Percentiles rank a stretch among this genome's conserved stretches.
Conservation (phyloP, 2,797 vertebrate genomes). For the Paramormyrops hopkinsi region DNA sequence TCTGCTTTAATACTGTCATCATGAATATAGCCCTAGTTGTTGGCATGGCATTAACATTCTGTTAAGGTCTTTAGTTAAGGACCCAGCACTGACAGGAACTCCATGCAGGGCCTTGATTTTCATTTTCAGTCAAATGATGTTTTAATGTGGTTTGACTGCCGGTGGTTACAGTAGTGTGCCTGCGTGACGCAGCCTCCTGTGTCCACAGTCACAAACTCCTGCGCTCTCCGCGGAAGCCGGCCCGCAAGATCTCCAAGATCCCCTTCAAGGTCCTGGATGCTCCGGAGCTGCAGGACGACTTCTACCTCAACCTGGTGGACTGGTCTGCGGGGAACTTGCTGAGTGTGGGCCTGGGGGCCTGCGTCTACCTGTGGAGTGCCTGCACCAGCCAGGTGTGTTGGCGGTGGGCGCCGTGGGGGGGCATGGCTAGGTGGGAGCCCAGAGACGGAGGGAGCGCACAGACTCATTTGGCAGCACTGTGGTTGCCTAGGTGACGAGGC, state of each 20-base stretch:
- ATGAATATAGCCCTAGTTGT: neutral
- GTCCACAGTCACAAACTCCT: slow-evolving; percentile 67
- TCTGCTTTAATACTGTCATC: neutral
- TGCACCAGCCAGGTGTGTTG: slow-evolving; percentile 16
- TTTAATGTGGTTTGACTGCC: neutral
- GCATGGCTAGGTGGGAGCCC: neutral
- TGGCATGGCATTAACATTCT: neutral
- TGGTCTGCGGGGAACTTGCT: slow-evolving; percentile 75
- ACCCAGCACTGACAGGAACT: neutral
- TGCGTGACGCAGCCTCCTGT: neutral
- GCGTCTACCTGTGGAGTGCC: slow-evolving; percentile 77
- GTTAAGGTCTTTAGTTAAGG: neutral
- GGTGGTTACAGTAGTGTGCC: neutral
- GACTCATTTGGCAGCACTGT: neutral
- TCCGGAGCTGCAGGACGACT: slow-evolving; percentile 76
- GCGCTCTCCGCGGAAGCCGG: slow-evolving; percentile 71
- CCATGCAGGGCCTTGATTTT: neutral
- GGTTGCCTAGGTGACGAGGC: slow-evolving; percentile 61
- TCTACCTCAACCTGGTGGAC: slow-evolving; percentile 79
- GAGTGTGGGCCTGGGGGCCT: slow-evolving; percentile 72
- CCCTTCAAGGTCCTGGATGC: slow-evolving; percentile 77
- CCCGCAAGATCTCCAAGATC: slow-evolving; percentile 78
- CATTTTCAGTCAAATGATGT: neutral
- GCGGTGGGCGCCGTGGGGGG: neutral
- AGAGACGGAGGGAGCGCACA: neutral